A percentile compares a stretch with the other conserved stretches of the same genome.
phyloP scores from a whole-genome alignment of 2,797 vertebrate species.

The Podarcis lilfordi region DNA sequence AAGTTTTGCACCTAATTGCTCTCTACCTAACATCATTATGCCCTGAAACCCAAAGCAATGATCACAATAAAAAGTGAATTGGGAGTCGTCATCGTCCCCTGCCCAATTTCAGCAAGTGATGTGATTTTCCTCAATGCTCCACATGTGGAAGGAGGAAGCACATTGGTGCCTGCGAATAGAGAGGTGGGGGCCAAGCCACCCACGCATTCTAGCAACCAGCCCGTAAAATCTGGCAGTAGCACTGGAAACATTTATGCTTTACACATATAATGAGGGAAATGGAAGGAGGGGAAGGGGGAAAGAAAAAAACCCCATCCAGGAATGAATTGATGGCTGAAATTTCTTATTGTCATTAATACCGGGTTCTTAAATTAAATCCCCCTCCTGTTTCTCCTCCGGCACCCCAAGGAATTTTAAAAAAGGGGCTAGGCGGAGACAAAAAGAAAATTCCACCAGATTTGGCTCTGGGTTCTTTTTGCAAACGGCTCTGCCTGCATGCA shows the following conservation, averaged over 20 bases:
- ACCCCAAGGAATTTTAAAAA: slow-evolving; percentile 66
- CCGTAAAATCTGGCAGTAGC: slow-evolving; percentile 67
- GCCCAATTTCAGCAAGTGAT: slow-evolving; percentile 18
- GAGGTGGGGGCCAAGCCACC: slow-evolving; percentile 58
- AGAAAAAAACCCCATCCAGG: slow-evolving; percentile 45
- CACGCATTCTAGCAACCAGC: slow-evolving; percentile 60
- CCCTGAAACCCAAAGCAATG: slow-evolving; percentile 45
- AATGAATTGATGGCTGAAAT: slow-evolving; percentile 70
- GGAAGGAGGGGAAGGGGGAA: neutral
- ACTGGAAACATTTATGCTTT: slow-evolving; percentile 68
- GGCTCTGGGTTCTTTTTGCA: slow-evolving; percentile 62
- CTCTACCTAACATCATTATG: slow-evolving; percentile 38
- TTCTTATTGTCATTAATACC: slow-evolving; percentile 67
- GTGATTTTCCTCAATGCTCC: slow-evolving; percentile 22
- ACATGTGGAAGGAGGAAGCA: slow-evolving; percentile 46
- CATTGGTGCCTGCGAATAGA: slow-evolving; percentile 45
- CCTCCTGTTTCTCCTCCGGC: neutral
- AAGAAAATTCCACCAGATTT: slow-evolving; percentile 70
- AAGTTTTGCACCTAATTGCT: slow-evolving; percentile 39
- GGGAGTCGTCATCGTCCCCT: neutral
- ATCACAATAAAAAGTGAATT: slow-evolving; percentile 37
- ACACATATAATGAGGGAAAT: slow-evolving; percentile 69
- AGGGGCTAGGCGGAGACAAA: slow-evolving; percentile 64
- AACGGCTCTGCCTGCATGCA: slow-evolving; percentile 68
- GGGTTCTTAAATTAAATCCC: slow-evolving; percentile 68